A percentile compares a stretch with the other conserved stretches of the same genome.
phyloP scores from a whole-genome alignment of 2,888 invertebrate species.

The Petrolisthes cinctipes region DNA sequence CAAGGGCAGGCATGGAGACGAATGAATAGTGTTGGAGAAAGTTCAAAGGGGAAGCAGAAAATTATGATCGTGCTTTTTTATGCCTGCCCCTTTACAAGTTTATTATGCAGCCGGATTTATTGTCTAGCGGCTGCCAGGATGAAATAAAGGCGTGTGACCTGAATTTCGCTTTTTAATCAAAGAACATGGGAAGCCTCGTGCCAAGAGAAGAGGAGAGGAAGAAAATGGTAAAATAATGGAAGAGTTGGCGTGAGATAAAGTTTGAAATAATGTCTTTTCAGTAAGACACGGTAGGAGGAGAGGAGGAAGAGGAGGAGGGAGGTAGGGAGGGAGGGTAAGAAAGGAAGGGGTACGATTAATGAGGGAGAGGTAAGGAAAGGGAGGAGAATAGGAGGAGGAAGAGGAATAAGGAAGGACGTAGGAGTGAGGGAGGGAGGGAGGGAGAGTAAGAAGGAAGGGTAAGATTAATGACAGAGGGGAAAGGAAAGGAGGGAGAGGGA shows the following conservation, averaged over 20 bases:
- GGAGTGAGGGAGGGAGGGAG: background rate
- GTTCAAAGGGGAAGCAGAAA: background rate
- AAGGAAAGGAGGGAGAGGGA: background rate
- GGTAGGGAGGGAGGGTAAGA: conserved; percentile 1
- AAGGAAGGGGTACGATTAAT: background rate
- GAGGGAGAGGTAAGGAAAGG: conserved; percentile 24
- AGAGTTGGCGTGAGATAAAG: conserved; percentile 46
- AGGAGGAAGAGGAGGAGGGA: conserved; percentile 21
- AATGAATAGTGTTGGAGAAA: conserved; percentile 1
- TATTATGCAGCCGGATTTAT: background rate
- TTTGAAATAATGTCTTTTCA: conserved; percentile 49
- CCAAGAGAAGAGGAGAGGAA: conserved; percentile 23
- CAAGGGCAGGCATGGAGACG: background rate
- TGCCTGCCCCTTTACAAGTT: background rate
- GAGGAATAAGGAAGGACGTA: background rate
- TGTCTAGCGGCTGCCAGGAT: background rate
- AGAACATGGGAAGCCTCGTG: conserved; percentile 18
- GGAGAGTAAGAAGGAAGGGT: background rate
- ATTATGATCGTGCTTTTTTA: background rate
- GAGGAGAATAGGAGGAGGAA: background rate
- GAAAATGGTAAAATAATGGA: conserved; percentile 32
- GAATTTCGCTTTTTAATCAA: background rate
- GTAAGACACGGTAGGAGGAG: conserved; percentile 23
- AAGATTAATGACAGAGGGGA: background rate
- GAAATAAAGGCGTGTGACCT: background rate